Evolutionary conservation across 1,140 invertebrate species (phyloP), one percentile per base, ranked within the genome.

Genomic region (Caenorhabditis inopinata): DNA sequence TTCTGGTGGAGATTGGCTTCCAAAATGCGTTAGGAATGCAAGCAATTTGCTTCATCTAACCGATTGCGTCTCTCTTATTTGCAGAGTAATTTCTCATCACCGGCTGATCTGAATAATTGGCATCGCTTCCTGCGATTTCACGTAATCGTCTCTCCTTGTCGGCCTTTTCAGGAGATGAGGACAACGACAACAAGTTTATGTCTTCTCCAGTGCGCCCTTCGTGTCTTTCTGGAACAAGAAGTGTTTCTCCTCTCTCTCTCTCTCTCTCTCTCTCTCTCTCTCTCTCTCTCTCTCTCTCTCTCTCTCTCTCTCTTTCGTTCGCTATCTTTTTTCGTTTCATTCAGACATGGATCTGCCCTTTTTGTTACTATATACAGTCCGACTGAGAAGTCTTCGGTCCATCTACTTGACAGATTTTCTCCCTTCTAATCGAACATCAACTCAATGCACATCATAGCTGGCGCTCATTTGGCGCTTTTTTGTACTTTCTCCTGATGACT

Each of bases 21-120:
- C 58, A 68, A 68, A 68, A 68, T 68, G 58, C 58, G 58, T 32
- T 68, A 16, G 58, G 58, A 68, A 68, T 68, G 32, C n/a, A 68
- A 68, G 58, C 58, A 68, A 68, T 68, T 68, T n/a, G 38, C 51
- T 23, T 29, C n/a, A 14, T 42, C 58, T 35, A 32, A 38, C 3
- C n/a, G 11, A 9, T n/a, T 21, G 11, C 1, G 32, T 29, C 25
- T 68, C 32, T 68, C 25, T 2, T 9, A 58, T 51, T 25, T 25
- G 6, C 27, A 7, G 4, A 16, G 6, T 25, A 18, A 7, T 25
- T 0, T 51, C 18, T 51, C 49, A 11, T 4, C 29, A 2, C 27
- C 58, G 3, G 21, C n/a, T 42, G 58, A 68, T 68, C 58, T 68
- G 58, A 68, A 68, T 68, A 68, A 68, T 68, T 68, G 58, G 58